Evolutionary conservation across 2,113 vertebrate genomes (phyloP).

Genomic region (Grallaria varia): DNA sequence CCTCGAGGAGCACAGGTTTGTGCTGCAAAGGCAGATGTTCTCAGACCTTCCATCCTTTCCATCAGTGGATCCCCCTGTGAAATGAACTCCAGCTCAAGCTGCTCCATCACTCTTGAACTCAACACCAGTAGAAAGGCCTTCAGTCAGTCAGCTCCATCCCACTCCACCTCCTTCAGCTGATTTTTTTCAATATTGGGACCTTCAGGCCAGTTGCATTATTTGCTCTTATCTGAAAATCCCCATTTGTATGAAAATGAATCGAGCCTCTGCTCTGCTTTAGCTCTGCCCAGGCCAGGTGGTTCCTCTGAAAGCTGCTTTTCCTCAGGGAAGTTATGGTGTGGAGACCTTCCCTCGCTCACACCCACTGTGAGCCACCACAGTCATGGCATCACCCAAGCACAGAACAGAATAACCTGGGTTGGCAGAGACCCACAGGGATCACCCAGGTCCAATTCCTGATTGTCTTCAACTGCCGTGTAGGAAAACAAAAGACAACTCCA

Average conservation of each 20-base stretch:
- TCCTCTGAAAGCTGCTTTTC: not conserved
- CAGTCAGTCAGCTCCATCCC: not conserved
- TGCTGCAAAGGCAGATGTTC: not conserved
- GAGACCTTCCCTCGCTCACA: not conserved
- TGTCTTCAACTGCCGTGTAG: not conserved
- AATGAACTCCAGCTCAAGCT: not conserved
- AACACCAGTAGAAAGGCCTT: not conserved
- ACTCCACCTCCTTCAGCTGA: not conserved
- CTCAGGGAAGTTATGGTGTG: rapidly evolving
- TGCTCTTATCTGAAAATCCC: not conserved
- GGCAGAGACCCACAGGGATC: not conserved
- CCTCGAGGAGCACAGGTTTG: not conserved
- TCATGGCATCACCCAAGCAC: not conserved
- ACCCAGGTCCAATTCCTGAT: not conserved
- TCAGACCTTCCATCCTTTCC: not conserved
- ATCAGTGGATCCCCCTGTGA: too few species aligned
- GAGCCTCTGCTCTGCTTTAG: not conserved
- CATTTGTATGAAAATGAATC: not conserved
- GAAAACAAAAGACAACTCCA: not conserved
- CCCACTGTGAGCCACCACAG: not conserved
- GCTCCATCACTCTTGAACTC: not conserved
- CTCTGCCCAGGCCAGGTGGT: not conserved
- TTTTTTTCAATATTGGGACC: not conserved
- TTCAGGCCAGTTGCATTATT: not conserved
- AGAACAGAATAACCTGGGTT: not conserved